Evolutionary conservation across 1,140 invertebrate species (phyloP), one percentile per base, ranked within the genome.

Genomic region (Branchinecta lynchi): DNA sequence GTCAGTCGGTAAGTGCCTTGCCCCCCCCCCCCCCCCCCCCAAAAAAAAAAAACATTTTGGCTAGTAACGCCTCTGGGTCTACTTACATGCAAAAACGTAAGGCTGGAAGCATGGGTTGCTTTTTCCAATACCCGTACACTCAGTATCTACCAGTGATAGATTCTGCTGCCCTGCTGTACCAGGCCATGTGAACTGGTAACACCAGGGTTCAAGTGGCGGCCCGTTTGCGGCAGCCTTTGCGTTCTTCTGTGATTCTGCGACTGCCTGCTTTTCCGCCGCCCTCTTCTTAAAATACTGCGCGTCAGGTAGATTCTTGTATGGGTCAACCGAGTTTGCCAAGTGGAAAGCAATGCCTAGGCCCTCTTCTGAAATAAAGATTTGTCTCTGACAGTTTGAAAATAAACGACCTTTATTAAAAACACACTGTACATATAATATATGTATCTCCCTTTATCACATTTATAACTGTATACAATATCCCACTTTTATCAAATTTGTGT

Each of bases 111-210:
- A 60, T 2, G 51, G 51, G 17, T 60, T 60, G 12, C 12, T 60
- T 20, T 60, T 60, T 60, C 51, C 51, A 5, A 32, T 32, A 60
- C 12, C 12, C 1, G 51, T 15, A 6, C 51, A 60, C 17, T 60
- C 51, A 15, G 17, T 12, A 20, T 60, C 17, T 12, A 60, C 17
- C 12, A 60, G 6, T 20, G 51, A 60, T 6, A 60, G 51, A 20
- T 60, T 60, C 51, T 60, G 51, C 17, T 15, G 12, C 17, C 51
- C 51, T 15, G 12, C 2, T 60, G 51, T 60, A 3, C 51, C 51
- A 60, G 51, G 51, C 51, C 51, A 60, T 12, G 51, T 60, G 17
- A 60, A 60, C 51, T 60, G 12, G 51, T 60, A 60, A 60, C 51
- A 60, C 51, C 51, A 60, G 6, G 51, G 51, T 3, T 60, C 51